Evolutionary conservation across 1,140 invertebrate genomes (phyloP).

Genomic region (Listronotus oregonensis): DNA sequence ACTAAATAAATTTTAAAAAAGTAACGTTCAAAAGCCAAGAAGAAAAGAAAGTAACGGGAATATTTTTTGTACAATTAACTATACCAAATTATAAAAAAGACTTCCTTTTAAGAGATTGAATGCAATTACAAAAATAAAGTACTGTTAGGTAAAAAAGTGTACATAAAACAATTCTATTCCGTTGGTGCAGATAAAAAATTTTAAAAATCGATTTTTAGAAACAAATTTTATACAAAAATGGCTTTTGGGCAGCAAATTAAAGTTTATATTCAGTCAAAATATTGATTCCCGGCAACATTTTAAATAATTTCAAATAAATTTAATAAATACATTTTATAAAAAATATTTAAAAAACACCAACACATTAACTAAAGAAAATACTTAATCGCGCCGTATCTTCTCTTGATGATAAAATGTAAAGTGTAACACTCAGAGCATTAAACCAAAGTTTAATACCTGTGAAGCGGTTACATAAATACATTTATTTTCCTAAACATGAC

Average conservation of each 20-base stretch:
- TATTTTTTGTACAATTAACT: constrained; percentile 36
- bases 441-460: too few species aligned
- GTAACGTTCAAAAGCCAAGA: neutral
- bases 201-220: too few species aligned
- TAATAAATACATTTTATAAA: constrained; percentile 10
- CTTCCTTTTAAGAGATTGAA: constrained; percentile 27
- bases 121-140: constrained; percentile 31
- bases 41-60: neutral
- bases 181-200: constrained; percentile 14
- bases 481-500: too few species aligned
- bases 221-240: constrained; percentile 18
- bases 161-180: constrained; percentile 18
- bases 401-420: too few species aligned
- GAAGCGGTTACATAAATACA: too few species aligned
- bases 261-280: constrained; percentile 13
- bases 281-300: constrained; percentile 11
- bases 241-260: constrained; percentile 13
- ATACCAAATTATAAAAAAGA: constrained; percentile 34
- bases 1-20: too few species aligned
- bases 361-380: constrained; percentile 2
- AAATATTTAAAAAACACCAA: constrained; percentile 23
- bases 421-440: too few species aligned
- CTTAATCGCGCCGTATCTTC: too few species aligned
- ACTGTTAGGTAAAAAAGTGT: constrained; percentile 25
- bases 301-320: constrained; percentile 4